These are phyloP conservation scores for Megalonaias nervosa DNA, from an alignment of 1,140 invertebrate genomes.

Conservation along the genomic window DNA sequence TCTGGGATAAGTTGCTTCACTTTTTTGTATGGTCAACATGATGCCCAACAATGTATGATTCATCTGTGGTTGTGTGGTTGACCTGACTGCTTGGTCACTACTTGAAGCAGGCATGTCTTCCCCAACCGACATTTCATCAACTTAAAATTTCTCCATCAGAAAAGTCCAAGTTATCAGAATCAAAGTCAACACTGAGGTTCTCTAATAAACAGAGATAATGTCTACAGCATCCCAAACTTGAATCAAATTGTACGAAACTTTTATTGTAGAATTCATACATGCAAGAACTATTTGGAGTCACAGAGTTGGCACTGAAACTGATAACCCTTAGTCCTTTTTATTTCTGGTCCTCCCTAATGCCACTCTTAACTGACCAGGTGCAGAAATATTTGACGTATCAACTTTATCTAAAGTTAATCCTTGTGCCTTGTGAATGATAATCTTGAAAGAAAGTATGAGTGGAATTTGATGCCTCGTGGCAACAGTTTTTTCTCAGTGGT, in stretches of 20 bases:
- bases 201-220: not conserved
- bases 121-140: no score
- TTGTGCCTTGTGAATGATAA: conserved; percentile 32
- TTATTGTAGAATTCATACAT: conserved; percentile 35
- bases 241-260: not conserved
- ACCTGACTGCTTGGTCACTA: no score
- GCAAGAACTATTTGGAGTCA: not conserved
- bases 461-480: conserved; percentile 15
- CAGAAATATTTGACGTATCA: conserved; percentile 19
- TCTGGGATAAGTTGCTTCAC: no score
- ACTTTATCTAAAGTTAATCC: conserved; percentile 22
- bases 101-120: no score
- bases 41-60: no score
- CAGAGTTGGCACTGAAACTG: no score
- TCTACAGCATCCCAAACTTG: conserved; percentile 21
- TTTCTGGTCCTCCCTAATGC: conserved; percentile 13
- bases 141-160: no score
- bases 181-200: not conserved
- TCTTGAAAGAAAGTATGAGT: conserved; percentile 22
- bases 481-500: no score
- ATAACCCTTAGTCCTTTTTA: conserved; percentile 1
- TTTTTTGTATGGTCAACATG: no score
- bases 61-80: no score
- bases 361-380: conserved; percentile 34
- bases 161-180: no score